phyloP scores from a whole-genome alignment of 2,888 invertebrate species.

The Phengaris alcon region DNA sequence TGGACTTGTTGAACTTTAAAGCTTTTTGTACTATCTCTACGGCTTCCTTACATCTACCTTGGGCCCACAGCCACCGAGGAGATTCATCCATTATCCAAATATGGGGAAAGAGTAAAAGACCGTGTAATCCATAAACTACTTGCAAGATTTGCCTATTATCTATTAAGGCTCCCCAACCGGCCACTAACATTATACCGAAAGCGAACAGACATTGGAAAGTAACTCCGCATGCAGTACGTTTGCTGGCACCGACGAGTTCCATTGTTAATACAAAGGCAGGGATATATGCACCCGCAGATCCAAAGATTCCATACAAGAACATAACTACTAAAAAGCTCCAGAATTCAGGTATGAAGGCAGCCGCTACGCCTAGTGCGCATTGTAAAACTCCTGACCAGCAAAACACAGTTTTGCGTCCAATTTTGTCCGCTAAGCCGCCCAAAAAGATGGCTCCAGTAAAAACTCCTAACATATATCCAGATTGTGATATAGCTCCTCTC shows the following conservation, averaged over 20 bases:
- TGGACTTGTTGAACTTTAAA: conserved; percentile 85
- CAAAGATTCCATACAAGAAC: conserved; percentile 88
- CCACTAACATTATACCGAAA: conserved; percentile 88
- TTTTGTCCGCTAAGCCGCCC: conserved; percentile 90
- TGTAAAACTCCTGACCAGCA: conserved; percentile 89
- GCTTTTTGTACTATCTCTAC: conserved; percentile 86
- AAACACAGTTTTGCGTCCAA: conserved; percentile 89
- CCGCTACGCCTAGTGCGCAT: conserved; percentile 83
- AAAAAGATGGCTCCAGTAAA: conserved; percentile 89
- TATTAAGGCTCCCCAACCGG: conserved; percentile 89
- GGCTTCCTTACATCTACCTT: conserved; percentile 86
- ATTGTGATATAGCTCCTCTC: conserved; percentile 90
- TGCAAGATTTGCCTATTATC: conserved; percentile 87
- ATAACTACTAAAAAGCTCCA: conserved; percentile 83
- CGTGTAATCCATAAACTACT: conserved; percentile 87
- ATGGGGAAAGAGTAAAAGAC: conserved; percentile 85
- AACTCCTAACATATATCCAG: conserved; percentile 90
- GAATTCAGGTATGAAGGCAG: conserved; percentile 88
- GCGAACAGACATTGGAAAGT: conserved; percentile 90
- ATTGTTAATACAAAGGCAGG: conserved; percentile 85
- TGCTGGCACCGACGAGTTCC: conserved; percentile 90
- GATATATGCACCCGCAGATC: conserved; percentile 88
- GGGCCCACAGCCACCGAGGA: conserved; percentile 92
- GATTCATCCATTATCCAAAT: conserved; percentile 95
- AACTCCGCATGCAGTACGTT: conserved; percentile 88